Conservation (phyloP, 1,140 invertebrate genomes). For the Episyrphus balteatus region DNA sequence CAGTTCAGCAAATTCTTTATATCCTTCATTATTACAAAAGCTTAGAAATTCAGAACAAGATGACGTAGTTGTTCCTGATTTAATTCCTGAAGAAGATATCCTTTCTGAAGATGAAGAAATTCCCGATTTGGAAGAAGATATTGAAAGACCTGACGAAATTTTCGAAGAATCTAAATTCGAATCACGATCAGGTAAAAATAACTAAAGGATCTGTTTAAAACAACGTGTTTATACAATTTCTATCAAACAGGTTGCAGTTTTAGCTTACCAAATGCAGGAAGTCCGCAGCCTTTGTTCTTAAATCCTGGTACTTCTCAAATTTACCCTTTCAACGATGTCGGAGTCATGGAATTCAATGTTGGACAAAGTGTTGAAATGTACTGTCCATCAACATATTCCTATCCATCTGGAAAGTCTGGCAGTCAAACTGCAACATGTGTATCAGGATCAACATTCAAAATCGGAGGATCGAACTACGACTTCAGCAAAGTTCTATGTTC, state of each 20-base stretch:
- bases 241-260: background rate
- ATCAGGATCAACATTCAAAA: slow-evolving; percentile 23
- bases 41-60: too few relatives aligned
- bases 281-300: slow-evolving; percentile 27
- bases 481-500: slow-evolving; percentile 32
- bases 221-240: too few relatives aligned
- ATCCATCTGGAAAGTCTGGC: slow-evolving; percentile 9
- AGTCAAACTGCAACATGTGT: slow-evolving; percentile 24
- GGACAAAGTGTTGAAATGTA: slow-evolving; percentile 21
- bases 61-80: too few relatives aligned
- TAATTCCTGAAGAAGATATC: too few relatives aligned
- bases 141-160: too few relatives aligned
- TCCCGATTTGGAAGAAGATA: too few relatives aligned
- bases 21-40: too few relatives aligned
- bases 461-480: slow-evolving; percentile 15
- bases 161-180: too few relatives aligned
- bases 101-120: too few relatives aligned
- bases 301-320: slow-evolving; percentile 21
- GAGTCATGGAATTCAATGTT: slow-evolving; percentile 20
- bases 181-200: too few relatives aligned
- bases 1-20: too few relatives aligned
- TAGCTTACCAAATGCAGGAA: background rate
- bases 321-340: slow-evolving; percentile 22
- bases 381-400: slow-evolving; percentile 22
- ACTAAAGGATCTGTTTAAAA: too few relatives aligned